phyloP scores from a whole-genome alignment of 2,113 vertebrate genomes.

The Halichoerus grypus region DNA sequence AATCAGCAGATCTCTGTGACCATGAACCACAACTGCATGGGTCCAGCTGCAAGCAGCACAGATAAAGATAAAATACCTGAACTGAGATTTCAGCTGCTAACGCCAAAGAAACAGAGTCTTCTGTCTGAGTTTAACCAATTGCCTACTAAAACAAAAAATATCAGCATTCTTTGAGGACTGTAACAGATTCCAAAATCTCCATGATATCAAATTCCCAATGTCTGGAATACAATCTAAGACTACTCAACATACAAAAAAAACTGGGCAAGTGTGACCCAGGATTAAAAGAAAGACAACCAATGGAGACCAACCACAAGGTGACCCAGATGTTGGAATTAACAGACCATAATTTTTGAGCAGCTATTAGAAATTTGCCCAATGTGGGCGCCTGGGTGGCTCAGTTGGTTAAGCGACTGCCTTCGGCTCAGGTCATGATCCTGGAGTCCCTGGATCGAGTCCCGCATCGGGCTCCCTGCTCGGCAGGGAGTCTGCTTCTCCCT shows the following conservation, averaged over 20 bases:
- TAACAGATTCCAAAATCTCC: not conserved
- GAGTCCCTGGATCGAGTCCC: no score
- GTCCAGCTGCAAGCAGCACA: not conserved
- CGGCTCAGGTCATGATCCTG: no score
- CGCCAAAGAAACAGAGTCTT: not conserved
- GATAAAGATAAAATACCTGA: not conserved
- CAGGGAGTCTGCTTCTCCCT: no score
- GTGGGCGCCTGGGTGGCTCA: no score
- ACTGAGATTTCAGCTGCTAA: not conserved
- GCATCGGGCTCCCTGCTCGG: no score
- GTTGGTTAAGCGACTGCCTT: no score
- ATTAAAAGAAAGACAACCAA: not conserved
- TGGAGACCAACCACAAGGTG: not conserved
- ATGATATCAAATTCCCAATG: conserved; percentile 17
- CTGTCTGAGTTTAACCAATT: not conserved
- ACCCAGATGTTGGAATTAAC: not conserved
- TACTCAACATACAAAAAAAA: conserved; percentile 21
- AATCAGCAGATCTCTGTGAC: conserved; percentile 26
- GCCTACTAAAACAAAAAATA: conserved; percentile 6
- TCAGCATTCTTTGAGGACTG: not conserved
- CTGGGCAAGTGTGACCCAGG: not conserved
- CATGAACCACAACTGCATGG: not conserved
- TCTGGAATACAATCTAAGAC: conserved; percentile 35
- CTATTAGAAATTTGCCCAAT: not conserved
- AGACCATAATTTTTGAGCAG: conserved; percentile 25